Evolutionary conservation across 2,888 invertebrate species (phyloP), one percentile per base, ranked within the genome.

Genomic region (Watsonalla cultraria): DNA sequence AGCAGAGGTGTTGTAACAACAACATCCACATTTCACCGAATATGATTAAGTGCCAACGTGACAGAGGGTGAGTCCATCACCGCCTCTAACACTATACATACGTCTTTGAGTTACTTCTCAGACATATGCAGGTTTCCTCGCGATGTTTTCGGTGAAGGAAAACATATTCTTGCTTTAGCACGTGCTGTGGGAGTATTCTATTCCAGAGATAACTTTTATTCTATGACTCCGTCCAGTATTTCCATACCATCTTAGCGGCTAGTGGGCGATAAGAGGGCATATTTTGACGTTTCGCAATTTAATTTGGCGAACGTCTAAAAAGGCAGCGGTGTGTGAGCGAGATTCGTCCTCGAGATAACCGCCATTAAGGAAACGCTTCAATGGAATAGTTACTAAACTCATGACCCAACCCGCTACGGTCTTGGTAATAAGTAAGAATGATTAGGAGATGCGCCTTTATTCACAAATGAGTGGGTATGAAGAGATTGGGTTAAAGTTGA

Each of bases 211-310:
- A 39, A 5, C 0, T 9, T 35, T 37, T 37, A 49, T 9, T 49
- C 49, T 49, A 49, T 49, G 49, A 4, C 8, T 13, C 13, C 51
- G 46, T 50, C 54, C 51, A 51, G 47, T 34, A 24, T 51, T 48
- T 47, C 47, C 51, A 35, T 47, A 14, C n/a, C 47, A 33, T 42
- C 42, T 42, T 11, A 24, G 35, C 42, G 14, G 42, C 0, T 7
- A 6, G 55, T 55, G 55, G 55, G 55, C 55, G 55, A 51, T 52
- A 39, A 56, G 56, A 58, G 60, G 61, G 51, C 67, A 68, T 69
- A 69, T 67, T 61, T 57, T 54, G 61, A 45, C 51, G 58, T 68
- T 57, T 68, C 65, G 52, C 67, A 66, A 53, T 47, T 45, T 49
- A 39, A 65, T 54, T 51, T 47, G 50, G 46, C 53, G 62, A 49